Evolutionary conservation across 2,113 vertebrate genomes (phyloP), one percentile per base, ranked within the genome.

Genomic region (Bufo gargarizans): DNA sequence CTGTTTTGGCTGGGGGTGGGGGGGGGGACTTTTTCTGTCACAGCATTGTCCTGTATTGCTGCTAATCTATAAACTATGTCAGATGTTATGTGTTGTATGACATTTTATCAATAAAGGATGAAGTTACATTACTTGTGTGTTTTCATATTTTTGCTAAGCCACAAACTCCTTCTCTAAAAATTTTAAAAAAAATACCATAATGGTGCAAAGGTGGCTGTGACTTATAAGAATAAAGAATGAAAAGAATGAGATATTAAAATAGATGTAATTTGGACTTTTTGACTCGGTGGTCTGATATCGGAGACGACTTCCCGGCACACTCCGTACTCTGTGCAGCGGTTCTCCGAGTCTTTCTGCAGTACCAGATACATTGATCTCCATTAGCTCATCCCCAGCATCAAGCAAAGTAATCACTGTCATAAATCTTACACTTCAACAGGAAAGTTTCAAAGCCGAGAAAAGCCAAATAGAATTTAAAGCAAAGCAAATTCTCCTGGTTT

Each of bases 401-500:
- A 80, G 90, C 61, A 89, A 86, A 82, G 45, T 88, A 83, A 88
- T 88, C 78, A 78, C 0, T 61, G 43, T 55, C n/a, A 49, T 80
- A 90, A 89, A 90, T 89, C 85, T 74, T 77, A 59, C 79, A 65
- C 72, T 19, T 84, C 50, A 43, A 45, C 56, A 49, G 47, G 71
- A 89, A 59, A 82, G 78, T 88, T 91, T 90, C 90, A 67, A 17
- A 90, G 33, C 53, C 88, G 56, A 88, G 61, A 63, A 86, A 43
- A 80, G 86, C 65, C 76, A 79, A 77, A 89, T 47, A 74, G 90
- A 92, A 91, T 90, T 56, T 88, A 87, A 33, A 90, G 17, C n/a
- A 89, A 59, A 55, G 90, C 88, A 74, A 71, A 83, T 65, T 89
- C 88, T 85, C 82, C 12, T 84, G 45, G 77, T 91, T 74, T 84